Base-by-base conservation (phyloP, 2,888 invertebrate genomes). In the Leptopilina drosophilae region DNA sequence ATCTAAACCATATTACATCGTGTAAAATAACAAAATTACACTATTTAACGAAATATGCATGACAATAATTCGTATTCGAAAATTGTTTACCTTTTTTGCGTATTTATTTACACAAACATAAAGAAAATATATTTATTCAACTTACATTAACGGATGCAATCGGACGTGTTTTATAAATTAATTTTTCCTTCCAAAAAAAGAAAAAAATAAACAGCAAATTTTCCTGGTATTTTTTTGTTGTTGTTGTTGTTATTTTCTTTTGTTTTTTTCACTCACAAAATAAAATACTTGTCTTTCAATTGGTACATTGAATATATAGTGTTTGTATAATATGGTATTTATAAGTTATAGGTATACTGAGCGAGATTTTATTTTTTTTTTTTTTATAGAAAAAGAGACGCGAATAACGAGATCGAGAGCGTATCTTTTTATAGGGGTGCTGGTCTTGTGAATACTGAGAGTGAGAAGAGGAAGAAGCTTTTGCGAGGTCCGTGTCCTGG, bases 371-470 rank as follows among this genome's bases (percentile, higher is more conserved):
- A 20, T 20, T 20, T 20, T 20, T 20, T 20, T 20, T 20, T 20
- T 20, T 11, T 33, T 33, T 5, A 49, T 75, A 40, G 40, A 53
- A 49, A 66, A 79, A 12, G 66, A 77, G 53, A 62, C 78, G 59
- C 64, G 80, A 76, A 75, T 77, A 62, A n/a, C 80, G 83, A 80
- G 80, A 78, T 81, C 77, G 81, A 79, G 69, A 53, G 80, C 78
- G 64, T 46, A 49, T 81, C 84, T 82, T 86, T 84, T 82, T 79
- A 84, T 88, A 90, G 87, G 90, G 88, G 88, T 90, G 89, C 87
- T 89, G 89, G 90, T 90, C 88, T 89, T 90, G 88, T 89, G 88
- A 87, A 88, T 87, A 91, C 90, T 90, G 90, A 69, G 67, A 26
- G 53, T 90, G 46, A 46, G 46, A 46, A 5, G 88, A 33, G 33